These are phyloP conservation scores for Galeopterus variegatus DNA, from an alignment of 2,113 vertebrate species.

Conservation along the genomic window DNA sequence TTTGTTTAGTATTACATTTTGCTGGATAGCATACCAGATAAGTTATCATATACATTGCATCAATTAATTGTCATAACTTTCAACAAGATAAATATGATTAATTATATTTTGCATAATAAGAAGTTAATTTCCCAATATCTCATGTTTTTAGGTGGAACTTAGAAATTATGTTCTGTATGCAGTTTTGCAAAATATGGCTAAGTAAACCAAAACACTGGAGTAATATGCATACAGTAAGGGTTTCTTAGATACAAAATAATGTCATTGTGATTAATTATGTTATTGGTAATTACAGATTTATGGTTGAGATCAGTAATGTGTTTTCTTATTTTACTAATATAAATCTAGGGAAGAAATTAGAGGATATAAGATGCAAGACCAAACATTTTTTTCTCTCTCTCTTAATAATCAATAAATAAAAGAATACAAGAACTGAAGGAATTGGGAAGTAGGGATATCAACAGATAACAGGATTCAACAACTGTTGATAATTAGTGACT, in stretches of 20 bases:
- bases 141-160: not conserved
- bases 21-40: not conserved
- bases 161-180: not conserved
- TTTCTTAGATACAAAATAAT: not conserved
- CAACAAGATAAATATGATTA: not conserved
- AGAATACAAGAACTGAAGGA: not conserved
- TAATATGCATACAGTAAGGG: not conserved
- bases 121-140: not conserved
- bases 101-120: not conserved
- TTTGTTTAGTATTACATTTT: not conserved
- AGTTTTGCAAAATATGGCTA: not conserved
- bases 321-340: not conserved
- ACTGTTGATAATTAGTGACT: not conserved
- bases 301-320: not conserved
- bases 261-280: not conserved
- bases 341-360: not conserved
- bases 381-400: not conserved
- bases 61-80: not conserved
- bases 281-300: not conserved
- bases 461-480: slow-evolving; percentile 5
- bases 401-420: not conserved
- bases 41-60: not conserved
- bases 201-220: not conserved
- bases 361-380: not conserved
- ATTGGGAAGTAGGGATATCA: not conserved